phyloP scores from a whole-genome alignment of 2,888 invertebrate genomes.

The Aricia artaxerxes region DNA sequence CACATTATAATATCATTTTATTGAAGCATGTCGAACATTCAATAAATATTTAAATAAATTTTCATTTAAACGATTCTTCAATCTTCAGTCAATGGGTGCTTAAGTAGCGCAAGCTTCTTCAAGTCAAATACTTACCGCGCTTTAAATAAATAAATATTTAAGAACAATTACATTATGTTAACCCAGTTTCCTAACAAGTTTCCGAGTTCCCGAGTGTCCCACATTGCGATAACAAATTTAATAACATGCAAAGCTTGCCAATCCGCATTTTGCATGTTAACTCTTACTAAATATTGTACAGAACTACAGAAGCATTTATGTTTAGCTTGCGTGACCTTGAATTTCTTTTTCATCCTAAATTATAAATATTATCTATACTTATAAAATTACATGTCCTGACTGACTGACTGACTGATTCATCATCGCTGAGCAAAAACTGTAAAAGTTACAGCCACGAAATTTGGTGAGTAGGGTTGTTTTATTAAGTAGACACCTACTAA shows the following conservation, averaged over 20 bases:
- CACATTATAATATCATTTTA: background rate
- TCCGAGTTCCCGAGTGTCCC: background rate
- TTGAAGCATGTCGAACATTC: background rate
- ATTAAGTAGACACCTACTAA: too few relatives aligned
- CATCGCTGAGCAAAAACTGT: too few relatives aligned
- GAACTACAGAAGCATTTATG: background rate
- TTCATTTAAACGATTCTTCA: background rate
- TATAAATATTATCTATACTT: background rate
- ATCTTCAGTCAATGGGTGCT: background rate
- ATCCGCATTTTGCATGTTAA: conserved; percentile 8
- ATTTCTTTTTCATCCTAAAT: background rate
- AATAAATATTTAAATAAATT: background rate
- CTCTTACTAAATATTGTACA: background rate
- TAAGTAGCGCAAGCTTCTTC: background rate
- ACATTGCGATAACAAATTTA: conserved; percentile 10
- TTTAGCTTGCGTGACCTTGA: background rate
- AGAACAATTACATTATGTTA: conserved; percentile 7
- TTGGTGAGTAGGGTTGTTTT: too few relatives aligned
- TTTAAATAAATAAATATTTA: background rate
- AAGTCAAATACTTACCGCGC: background rate
- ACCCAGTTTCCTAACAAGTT: conserved; percentile 13
- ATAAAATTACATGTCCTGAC: too few relatives aligned
- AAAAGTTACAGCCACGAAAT: too few relatives aligned
- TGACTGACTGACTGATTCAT: too few relatives aligned
- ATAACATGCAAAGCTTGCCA: conserved; percentile 15